Evolutionary conservation across 2,113 vertebrate genomes (phyloP), one percentile per base, ranked within the genome.

Genomic region (Rhinoderma darwinii): DNA sequence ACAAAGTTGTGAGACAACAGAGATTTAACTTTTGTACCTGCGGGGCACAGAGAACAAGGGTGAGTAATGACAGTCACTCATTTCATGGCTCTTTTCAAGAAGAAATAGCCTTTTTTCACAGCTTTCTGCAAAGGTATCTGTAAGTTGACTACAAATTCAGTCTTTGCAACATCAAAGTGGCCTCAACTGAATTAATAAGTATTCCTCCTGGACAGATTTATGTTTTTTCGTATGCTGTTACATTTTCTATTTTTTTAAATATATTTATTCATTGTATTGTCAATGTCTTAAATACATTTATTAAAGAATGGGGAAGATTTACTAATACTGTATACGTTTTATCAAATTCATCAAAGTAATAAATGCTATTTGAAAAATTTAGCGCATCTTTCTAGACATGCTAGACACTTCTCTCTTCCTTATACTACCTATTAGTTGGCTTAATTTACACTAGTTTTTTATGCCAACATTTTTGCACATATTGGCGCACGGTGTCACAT

Each of bases 1-100:
- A 80, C 35, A 86, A n/a, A 86, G 84, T 80, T 86, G 76, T 70
- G 75, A 86, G 84, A 79, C 84, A 86, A 54, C 83, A 74, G 83
- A 84, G 43, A 86, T 80, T 68, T 80, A 68, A 80, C 76, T 86
- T 86, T 76, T 86, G 61, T 80, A 80, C 47, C 84, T 80, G 61
- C 61, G 17, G 84, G 84, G 75, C 72, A 72, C 14, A 70, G 32
- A 86, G 76, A 86, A 86, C 84, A 79, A 86, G 22, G 59, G 84
- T 70, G 76, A 86, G 84, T 86, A 80, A 86, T 86, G 84, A 86
- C 75, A 86, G 61, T 41, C 43, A 80, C 75, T 79, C 59, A 70
- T 86, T 86, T 86, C 76, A 54, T 72, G 44, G 63, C 61, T 86
- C 59, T 80, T 80, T 86, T 79, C 61, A 78, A 80, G 84, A 75